Evolutionary conservation across 2,888 invertebrate genomes (phyloP), one percentile per base, ranked within the genome.

Genomic region (Drosophila pseudotalamancana): DNA sequence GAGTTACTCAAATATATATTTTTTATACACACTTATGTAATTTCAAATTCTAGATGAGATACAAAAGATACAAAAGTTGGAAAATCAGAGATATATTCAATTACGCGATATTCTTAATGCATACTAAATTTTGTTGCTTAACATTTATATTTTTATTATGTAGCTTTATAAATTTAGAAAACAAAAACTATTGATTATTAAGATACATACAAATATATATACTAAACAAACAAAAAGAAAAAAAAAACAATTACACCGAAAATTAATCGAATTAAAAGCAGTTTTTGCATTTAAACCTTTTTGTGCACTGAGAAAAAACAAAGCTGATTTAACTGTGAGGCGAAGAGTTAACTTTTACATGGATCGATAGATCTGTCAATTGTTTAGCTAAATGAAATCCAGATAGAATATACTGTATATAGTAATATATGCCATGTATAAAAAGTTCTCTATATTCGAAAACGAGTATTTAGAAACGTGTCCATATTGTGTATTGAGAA

Each of bases 261-360:
- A 6, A 35, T 23, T 29, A 12, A 51, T 35, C 31, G 46, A 70
- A 59, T 50, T 49, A 50, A 57, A 63, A 55, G 51, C 63, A 62
- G 43, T 34, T 73, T 67, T 74, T 77, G 81, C 81, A 82, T 82
- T 82, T 82, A 71, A 67, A 59, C 48, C 23, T 60, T 62, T 56
- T 62, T 61, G 65, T 64, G 62, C 48, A 66, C 55, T 65, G 31
- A 49, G 48, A 42, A 40, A 55, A 65, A 78, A 78, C 59, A 37
- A 75, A 83, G 23, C 60, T 48, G 57, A 63, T 66, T 66, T 53
- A 77, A 48, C 50, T 77, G 67, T 51, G 21, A 50, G 40, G 19
- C 35, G 21, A 66, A 61, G 65, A 72, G 67, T 71, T 74, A 50
- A 74, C 64, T 74, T 66, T 78, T 63, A 63, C 72, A 53, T 64